Conservation (phyloP, 1,140 invertebrate genomes). For the Paracyclopina nana region DNA sequence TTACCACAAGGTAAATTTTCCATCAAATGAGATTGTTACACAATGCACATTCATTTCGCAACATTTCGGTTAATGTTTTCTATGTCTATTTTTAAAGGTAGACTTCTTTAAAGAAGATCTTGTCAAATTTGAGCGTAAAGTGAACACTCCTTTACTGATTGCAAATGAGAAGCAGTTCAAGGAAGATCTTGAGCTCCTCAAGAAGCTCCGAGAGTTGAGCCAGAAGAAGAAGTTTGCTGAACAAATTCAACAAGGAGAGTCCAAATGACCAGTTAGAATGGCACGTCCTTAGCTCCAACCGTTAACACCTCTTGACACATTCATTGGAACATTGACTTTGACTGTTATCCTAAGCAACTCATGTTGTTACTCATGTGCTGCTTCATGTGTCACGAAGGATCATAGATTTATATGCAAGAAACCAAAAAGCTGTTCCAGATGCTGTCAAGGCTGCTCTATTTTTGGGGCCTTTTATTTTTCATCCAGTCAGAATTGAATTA, state of each 20-base stretch:
- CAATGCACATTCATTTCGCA: background rate
- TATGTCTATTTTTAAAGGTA: background rate
- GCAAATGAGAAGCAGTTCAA: background rate
- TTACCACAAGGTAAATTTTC: background rate
- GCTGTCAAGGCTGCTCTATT: conserved; percentile 2
- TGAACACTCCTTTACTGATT: background rate
- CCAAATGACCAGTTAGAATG: background rate
- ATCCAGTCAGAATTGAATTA: background rate
- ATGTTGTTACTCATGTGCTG: background rate
- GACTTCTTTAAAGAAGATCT: background rate
- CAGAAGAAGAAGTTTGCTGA: no score
- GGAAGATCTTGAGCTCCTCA: no score
- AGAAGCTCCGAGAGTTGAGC: no score
- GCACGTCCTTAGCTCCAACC: background rate
- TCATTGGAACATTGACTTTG: background rate
- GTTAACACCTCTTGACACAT: background rate
- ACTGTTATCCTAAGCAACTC: background rate
- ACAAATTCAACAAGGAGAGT: no score
- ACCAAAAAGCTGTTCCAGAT: background rate
- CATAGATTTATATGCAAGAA: background rate
- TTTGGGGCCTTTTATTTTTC: background rate
- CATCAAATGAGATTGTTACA: background rate
- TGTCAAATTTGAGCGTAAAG: background rate
- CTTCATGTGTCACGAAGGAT: background rate
- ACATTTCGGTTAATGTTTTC: background rate